phyloP scores from a whole-genome alignment of 2,888 invertebrate genomes.

The Oithona nana region DNA sequence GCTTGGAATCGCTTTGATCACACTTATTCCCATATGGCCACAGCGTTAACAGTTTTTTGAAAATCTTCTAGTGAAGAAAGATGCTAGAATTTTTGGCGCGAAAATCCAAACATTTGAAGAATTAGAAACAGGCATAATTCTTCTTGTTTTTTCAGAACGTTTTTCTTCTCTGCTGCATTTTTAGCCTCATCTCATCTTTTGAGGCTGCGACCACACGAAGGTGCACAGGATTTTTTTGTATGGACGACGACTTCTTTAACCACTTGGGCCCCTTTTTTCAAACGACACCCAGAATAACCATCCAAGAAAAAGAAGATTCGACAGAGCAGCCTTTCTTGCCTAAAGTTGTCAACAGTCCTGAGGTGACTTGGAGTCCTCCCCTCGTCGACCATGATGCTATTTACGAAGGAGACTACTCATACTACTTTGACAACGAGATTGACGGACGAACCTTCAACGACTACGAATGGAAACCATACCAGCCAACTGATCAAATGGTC shows the following conservation, averaged over 20 bases:
- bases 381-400: not conserved
- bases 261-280: not conserved
- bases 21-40: too few species aligned
- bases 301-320: not conserved
- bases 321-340: too few species aligned
- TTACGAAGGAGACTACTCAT: not conserved
- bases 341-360: not conserved
- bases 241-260: not conserved
- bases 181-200: too few species aligned
- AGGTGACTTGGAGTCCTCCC: too few species aligned
- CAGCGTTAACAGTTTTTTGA: too few species aligned
- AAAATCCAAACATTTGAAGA: too few species aligned
- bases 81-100: too few species aligned
- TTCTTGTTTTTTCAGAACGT: too few species aligned
- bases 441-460: not conserved
- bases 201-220: not conserved
- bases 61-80: too few species aligned
- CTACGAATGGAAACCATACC: not conserved
- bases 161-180: too few species aligned
- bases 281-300: not conserved
- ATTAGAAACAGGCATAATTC: too few species aligned
- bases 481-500: not conserved
- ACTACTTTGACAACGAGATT: not conserved
- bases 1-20: too few species aligned
- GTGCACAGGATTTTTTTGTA: not conserved